phyloP scores from a whole-genome alignment of 35 echinoderm and acorn worm species.

The Eucidaris tribuloides region DNA sequence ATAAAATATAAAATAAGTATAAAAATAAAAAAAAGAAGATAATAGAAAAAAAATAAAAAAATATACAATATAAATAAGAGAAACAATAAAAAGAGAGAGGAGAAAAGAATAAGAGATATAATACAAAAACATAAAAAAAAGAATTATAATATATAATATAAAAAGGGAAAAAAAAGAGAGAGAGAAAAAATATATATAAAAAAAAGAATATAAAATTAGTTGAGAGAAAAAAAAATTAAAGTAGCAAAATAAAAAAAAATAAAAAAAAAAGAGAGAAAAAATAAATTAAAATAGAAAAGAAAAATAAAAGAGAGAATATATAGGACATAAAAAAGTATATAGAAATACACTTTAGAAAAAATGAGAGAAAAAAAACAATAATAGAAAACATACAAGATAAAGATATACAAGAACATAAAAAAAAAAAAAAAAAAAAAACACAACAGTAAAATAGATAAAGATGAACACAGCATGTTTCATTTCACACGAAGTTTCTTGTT shows the following conservation, averaged over 20 bases:
- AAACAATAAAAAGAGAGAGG: not conserved
- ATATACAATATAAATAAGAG: not conserved
- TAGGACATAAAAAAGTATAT: not conserved
- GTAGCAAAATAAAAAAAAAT: not conserved
- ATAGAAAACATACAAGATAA: too few relatives aligned
- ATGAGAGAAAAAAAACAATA: not conserved
- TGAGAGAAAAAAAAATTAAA: not conserved
- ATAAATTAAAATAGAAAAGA: not conserved
- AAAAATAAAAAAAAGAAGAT: not conserved
- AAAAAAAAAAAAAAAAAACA: too few relatives aligned
- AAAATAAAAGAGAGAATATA: not conserved
- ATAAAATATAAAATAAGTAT: not conserved
- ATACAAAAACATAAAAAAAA: not conserved
- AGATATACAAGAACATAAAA: too few relatives aligned
- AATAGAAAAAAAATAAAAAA: not conserved
- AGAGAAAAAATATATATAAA: too few relatives aligned
- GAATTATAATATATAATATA: not conserved
- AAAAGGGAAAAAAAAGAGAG: not conserved
- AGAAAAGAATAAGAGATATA: not conserved
- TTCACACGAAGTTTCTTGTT: too few relatives aligned
- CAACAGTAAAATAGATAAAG: too few relatives aligned
- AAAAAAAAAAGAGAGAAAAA: not conserved
- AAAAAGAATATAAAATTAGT: too few relatives aligned
- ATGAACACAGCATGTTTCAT: too few relatives aligned
- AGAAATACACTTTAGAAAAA: not conserved